Conservation (phyloP, 2,113 vertebrate genomes). For the Phaethornis superciliosus region DNA sequence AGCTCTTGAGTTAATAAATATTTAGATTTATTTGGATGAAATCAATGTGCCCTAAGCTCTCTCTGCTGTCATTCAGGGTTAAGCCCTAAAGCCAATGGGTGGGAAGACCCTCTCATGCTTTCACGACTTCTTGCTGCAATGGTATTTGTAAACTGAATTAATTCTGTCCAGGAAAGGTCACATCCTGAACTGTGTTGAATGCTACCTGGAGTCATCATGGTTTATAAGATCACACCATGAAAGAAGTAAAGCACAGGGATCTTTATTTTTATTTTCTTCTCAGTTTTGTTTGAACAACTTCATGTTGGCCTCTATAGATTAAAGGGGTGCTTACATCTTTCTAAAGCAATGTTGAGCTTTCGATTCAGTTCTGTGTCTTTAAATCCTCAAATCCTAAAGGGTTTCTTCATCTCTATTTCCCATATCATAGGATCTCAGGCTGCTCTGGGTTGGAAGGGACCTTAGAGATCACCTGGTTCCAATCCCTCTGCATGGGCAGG, state of each 20-base stretch:
- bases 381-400: not conserved
- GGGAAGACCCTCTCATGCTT: not conserved
- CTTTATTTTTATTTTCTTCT: not conserved
- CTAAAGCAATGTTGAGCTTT: not conserved
- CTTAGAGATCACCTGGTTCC: too few species aligned
- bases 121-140: not conserved
- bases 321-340: not conserved
- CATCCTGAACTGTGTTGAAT: not conserved
- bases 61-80: not conserved
- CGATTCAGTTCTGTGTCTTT: not conserved
- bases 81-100: not conserved
- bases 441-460: too few species aligned
- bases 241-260: not conserved
- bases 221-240: not conserved
- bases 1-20: conserved; percentile 25
- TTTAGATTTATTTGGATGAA: not conserved
- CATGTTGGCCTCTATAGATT: not conserved
- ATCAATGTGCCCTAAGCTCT: not conserved
- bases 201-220: not conserved
- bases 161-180: not conserved
- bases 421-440: too few species aligned
- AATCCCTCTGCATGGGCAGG: too few species aligned
- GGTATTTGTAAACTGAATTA: not conserved
- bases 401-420: not conserved
- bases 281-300: not conserved